Base-by-base conservation (phyloP, 2,113 vertebrate genomes). In the Xiphophorus couchianus region DNA sequence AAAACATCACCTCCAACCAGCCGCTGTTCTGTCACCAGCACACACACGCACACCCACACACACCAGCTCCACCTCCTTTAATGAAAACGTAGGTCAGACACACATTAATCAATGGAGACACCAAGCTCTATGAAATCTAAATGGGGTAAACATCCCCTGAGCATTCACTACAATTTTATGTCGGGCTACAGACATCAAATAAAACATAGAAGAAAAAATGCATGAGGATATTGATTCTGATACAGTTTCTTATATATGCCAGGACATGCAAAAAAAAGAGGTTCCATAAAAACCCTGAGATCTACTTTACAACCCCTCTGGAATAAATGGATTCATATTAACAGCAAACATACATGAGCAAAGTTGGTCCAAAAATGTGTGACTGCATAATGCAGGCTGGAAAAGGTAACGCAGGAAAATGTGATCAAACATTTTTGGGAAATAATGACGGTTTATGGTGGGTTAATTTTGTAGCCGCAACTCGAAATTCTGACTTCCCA, bases 41-140 rank as follows among this genome's bases (percentile, higher is more conserved):
- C 68, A 71, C 60, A 71, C n/a, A 76, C 39, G 13, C 71, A 51
- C 12, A 54, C 58, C 72, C 37, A 3, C 42, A 61, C 42, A 29
- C 62, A 69, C 14, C 74, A 65, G 61, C 85, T 60, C 70, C 85
- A 85, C 74, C 80, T 80, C 81, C 85, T 76, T 87, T 93, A 93
- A 94, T 95, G 92, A 94, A 94, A 95, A 93, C 91, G 93, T 87
- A 90, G 92, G 90, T 92, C 90, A 92, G 86, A 82, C 83, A 73
- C 89, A 90, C 89, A 94, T 93, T 93, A 91, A 94, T 95, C 92
- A 95, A 92, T 86, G 85, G 84, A 89, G 92, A 90, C 92, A 91
- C 84, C 88, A 90, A 86, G 71, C 90, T 92, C 84, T 88, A 91
- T 90, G 82, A 88, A 89, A 92, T 89, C 89, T 87, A 93, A 93